Conservation (phyloP, 2,113 vertebrate species). For the Bubo bubo region DNA sequence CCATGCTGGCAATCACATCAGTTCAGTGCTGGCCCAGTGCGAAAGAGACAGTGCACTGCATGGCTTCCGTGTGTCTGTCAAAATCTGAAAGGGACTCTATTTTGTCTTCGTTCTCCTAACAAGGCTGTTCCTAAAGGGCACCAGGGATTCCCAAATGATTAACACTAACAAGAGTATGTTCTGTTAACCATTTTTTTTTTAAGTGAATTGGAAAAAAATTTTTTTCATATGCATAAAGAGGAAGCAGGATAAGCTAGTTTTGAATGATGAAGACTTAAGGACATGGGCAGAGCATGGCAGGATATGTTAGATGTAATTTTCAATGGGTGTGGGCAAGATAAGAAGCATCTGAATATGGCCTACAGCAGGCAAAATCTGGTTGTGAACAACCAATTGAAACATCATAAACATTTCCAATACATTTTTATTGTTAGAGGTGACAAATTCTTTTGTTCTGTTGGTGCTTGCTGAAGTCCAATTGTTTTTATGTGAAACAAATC, state of each 20-base stretch:
- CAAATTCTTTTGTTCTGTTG: not conserved
- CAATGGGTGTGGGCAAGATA: not conserved
- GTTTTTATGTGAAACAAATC: not conserved
- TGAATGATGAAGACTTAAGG: not conserved
- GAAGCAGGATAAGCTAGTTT: not conserved
- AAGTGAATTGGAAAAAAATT: not conserved
- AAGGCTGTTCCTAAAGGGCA: constrained; percentile 6
- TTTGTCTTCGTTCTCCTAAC: not conserved
- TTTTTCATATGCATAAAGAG: not conserved
- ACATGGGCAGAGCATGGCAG: not conserved
- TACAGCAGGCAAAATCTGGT: not conserved
- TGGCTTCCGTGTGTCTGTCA: not conserved
- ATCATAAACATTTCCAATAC: not conserved
- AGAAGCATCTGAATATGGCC: not conserved
- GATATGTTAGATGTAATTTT: not conserved
- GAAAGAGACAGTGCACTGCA: not conserved
- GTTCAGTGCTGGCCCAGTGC: fast-evolving
- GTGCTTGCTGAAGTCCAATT: not conserved
- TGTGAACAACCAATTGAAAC: not conserved
- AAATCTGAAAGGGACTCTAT: constrained; percentile 37
- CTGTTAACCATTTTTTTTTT: not conserved
- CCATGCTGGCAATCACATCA: not conserved
- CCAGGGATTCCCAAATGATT: not conserved
- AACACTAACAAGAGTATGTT: not conserved
- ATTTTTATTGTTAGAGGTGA: not conserved